Base-by-base conservation (phyloP, 1,140 invertebrate species). In the Lepidurus arcticus region DNA sequence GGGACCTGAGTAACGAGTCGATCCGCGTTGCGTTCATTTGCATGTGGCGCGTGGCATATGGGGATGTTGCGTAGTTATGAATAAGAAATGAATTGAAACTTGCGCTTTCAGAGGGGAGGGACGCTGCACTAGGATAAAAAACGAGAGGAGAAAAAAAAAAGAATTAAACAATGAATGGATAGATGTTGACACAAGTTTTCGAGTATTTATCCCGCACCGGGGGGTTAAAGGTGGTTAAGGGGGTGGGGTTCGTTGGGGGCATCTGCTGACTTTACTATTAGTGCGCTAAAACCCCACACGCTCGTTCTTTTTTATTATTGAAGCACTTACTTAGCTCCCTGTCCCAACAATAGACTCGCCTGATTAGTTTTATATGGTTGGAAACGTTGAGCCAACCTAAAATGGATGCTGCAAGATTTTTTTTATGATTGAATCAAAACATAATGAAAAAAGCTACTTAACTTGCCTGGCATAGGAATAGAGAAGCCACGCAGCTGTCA, bases 201-300 rank as follows among this genome's bases (percentile, higher is more conserved):
- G 53, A 65, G 53, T 65, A 65, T 65, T 65, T 65, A 65, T 65
- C 53, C 53, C 53, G 53, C 53, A 65, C 53, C 53, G 21, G 53
- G 53, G 53, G 53, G 53, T 65, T 65, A 21, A 16, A 21, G 53
- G n/a, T 16, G 16, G 16, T 13, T 65, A n/a, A 65, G 21, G 53
- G 53, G 34, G 34, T 65, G 53, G 13, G 53, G 53, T 13, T 16
- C 21, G 16, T 13, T 65, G 16, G 21, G 21, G 16, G 53, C 53
- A 65, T 65, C 53, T 65, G 53, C 53, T 65, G 53, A 65, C 53
- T 65, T 65, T n/a, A 65, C 53, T 65, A 65, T 65, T 65, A 65
- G 53, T 65, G 53, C 53, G 16, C 53, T 65, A 21, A 65, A 65
- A 65, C 21, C 53, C 53, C 53, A 65, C 53, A 65, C 53, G 53